phyloP scores from a whole-genome alignment of 1,140 invertebrate species.

The Drosophila oshimai region DNA sequence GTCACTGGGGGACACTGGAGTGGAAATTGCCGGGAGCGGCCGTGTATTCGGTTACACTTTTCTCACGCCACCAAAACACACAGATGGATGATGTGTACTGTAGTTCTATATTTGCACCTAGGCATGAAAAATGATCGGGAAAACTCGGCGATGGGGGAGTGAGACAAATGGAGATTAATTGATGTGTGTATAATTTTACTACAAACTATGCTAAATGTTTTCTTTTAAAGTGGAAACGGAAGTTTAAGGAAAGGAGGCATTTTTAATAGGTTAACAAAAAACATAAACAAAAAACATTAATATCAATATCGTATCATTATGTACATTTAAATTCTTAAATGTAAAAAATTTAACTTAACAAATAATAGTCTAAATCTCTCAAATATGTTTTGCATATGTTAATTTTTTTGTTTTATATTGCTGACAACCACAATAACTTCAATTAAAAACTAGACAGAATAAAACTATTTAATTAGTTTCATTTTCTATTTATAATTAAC shows the following conservation, averaged over 20 bases:
- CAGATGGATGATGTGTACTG: conserved; percentile 22
- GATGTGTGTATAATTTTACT: background rate
- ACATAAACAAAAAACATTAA: too few species aligned
- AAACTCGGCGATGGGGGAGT: background rate
- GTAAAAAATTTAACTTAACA: too few species aligned
- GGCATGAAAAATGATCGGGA: conserved; percentile 40
- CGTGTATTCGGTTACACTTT: conserved; percentile 32
- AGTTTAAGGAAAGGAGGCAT: background rate
- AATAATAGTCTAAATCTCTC: too few species aligned
- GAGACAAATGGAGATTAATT: conserved; percentile 50
- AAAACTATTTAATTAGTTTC: too few species aligned
- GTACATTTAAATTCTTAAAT: too few species aligned
- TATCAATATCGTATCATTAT: too few species aligned
- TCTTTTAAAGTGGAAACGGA: background rate
- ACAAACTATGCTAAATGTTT: conserved; percentile 3
- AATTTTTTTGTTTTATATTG: too few species aligned
- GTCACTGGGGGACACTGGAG: conserved; percentile 14
- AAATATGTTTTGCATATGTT: too few species aligned
- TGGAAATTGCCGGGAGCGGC: conserved; percentile 30
- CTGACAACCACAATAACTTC: too few species aligned
- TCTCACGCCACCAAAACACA: conserved; percentile 26
- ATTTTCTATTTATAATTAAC: too few species aligned
- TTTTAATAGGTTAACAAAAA: background rate
- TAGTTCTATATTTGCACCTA: conserved; percentile 53
- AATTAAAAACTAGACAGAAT: too few species aligned